phyloP scores from a whole-genome alignment of 2,797 vertebrate genomes.

The Melanotaenia nigrans region DNA sequence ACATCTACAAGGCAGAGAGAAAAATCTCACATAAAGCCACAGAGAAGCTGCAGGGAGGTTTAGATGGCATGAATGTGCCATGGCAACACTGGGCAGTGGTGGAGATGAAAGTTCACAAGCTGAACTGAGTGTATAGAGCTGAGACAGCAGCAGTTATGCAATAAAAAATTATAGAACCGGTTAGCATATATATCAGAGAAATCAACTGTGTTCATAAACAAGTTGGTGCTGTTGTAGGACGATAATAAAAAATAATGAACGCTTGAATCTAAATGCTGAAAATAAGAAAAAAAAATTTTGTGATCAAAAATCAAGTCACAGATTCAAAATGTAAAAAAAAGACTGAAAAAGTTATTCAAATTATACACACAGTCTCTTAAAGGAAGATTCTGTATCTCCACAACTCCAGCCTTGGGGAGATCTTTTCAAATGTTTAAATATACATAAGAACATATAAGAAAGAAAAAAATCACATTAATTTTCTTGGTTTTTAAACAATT shows the following conservation, averaged over 20 bases:
- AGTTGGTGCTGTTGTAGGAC: background rate
- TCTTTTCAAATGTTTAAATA: background rate
- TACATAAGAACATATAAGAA: background rate
- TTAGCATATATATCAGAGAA: background rate
- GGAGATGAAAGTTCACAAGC: too few relatives aligned
- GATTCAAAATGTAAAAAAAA: conserved; percentile 21
- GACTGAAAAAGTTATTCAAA: background rate
- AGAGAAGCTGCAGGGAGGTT: too few relatives aligned
- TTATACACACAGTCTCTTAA: background rate
- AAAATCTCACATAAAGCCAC: background rate
- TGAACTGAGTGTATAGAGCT: background rate
- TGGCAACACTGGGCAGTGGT: too few relatives aligned
- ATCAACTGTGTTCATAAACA: background rate
- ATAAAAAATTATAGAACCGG: background rate
- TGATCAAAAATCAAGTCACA: conserved; percentile 8
- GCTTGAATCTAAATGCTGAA: background rate
- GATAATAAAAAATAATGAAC: background rate
- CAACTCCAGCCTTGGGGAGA: conserved; percentile 7
- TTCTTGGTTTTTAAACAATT: conserved; percentile 9
- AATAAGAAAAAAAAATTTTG: background rate
- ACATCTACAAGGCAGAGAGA: conserved; percentile 1
- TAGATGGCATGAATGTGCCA: too few relatives aligned
- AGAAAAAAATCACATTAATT: background rate
- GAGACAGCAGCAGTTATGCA: background rate
- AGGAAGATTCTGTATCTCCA: conserved; percentile 2